Evolutionary conservation across 1,140 invertebrate species (phyloP).

Genomic region (Stegodyphus dumicola): DNA sequence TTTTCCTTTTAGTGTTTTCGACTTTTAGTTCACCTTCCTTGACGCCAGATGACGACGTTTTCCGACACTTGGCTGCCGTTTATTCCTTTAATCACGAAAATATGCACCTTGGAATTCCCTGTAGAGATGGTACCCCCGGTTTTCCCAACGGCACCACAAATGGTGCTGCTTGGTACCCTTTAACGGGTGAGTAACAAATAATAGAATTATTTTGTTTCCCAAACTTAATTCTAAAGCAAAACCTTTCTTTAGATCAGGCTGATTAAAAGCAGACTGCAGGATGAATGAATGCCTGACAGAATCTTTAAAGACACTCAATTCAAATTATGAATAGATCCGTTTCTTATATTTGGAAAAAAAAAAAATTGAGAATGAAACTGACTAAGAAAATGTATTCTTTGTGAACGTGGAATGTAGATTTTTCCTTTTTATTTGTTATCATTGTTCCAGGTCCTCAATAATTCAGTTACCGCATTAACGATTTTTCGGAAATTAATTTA

Average conservation of each 20-base stretch:
- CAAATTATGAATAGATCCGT: no score
- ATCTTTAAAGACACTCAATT: no score
- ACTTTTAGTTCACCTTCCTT: slow-evolving; percentile 69
- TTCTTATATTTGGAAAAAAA: no score
- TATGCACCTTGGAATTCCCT: slow-evolving; percentile 85
- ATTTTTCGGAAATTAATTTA: no score
- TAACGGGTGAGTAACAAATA: slow-evolving; percentile 74
- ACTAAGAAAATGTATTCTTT: no score
- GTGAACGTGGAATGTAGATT: no score
- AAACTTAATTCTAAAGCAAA: not conserved
- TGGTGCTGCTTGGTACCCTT: slow-evolving; percentile 90
- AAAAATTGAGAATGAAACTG: no score
- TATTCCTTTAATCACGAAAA: slow-evolving; percentile 91
- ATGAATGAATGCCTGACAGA: not conserved
- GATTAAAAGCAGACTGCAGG: not conserved
- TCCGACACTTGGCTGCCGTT: slow-evolving; percentile 86
- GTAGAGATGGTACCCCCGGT: slow-evolving; percentile 75
- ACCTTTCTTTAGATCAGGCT: no score
- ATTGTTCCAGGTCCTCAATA: no score
- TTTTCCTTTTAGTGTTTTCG: slow-evolving; percentile 62
- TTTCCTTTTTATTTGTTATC: no score
- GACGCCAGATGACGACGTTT: slow-evolving; percentile 93
- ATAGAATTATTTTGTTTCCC: no score
- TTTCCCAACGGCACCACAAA: slow-evolving; percentile 91
- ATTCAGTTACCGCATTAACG: no score